A percentile compares a stretch with the other conserved stretches of the same genome.
Conservation (phyloP, 2,797 vertebrate genomes). For the Serranus cabrilla region DNA sequence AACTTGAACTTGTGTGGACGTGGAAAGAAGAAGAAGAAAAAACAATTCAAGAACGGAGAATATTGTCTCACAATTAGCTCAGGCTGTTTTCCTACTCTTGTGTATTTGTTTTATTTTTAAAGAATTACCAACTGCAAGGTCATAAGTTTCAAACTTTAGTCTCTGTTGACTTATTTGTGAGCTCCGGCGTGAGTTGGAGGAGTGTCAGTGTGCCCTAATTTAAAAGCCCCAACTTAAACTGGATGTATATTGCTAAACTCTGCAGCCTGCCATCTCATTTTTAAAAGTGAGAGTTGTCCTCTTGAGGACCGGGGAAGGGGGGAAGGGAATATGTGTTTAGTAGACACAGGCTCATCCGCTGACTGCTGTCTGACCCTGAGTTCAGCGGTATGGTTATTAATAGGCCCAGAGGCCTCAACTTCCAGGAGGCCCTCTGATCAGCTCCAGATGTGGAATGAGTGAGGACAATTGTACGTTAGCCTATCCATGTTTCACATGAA, state of each 20-base stretch:
- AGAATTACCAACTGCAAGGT: not conserved
- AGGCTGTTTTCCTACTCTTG: conserved; percentile 9
- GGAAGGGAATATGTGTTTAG: conserved; percentile 80
- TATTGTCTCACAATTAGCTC: conserved; percentile 21
- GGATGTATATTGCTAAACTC: conserved; percentile 30
- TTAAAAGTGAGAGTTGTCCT: conserved; percentile 76
- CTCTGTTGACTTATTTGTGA: conserved; percentile 36
- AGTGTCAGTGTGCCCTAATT: conserved; percentile 3
- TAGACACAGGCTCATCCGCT: conserved; percentile 86
- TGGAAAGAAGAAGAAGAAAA: conserved; percentile 22
- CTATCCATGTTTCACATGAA: conserved; percentile 85
- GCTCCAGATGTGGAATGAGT: conserved; percentile 90
- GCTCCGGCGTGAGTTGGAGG: not conserved
- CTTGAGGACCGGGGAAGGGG: conserved; percentile 57
- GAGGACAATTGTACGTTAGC: conserved; percentile 79
- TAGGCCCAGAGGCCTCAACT: conserved; percentile 89
- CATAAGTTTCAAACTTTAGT: not conserved
- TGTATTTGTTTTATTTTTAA: conserved; percentile 40
- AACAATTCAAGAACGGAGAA: conserved; percentile 31
- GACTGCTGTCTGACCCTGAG: conserved; percentile 91
- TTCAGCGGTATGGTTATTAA: conserved; percentile 88
- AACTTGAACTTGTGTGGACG: conserved; percentile 82
- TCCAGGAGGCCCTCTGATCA: conserved; percentile 91
- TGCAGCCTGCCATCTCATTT: conserved; percentile 40
- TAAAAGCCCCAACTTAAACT: conserved; percentile 39